These are phyloP conservation scores for Semnornis frantzii DNA, from an alignment of 2,113 vertebrate species.

Conservation along the genomic window DNA sequence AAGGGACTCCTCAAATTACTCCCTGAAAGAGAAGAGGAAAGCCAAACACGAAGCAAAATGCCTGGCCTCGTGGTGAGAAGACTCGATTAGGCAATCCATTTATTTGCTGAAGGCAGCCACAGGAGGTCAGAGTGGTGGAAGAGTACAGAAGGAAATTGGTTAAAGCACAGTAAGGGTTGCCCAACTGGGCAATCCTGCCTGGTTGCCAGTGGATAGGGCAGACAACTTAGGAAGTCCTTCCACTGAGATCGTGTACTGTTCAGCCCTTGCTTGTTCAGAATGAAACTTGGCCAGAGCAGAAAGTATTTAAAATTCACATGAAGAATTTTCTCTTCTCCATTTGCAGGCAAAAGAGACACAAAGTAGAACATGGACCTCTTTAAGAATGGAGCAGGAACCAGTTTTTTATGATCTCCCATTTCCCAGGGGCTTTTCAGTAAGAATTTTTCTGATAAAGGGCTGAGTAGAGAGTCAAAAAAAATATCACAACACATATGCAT, in stretches of 20 bases:
- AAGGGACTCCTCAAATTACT: not conserved
- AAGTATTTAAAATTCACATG: not conserved
- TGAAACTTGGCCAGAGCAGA: constrained; percentile 20
- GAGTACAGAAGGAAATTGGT: not conserved
- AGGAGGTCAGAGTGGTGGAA: not conserved
- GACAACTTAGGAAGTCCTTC: constrained; percentile 13
- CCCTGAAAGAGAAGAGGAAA: not conserved
- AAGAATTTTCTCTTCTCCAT: constrained; percentile 51
- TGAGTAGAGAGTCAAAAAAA: constrained; percentile 9
- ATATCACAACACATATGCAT: not conserved
- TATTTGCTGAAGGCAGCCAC: not conserved
- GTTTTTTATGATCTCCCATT: not conserved
- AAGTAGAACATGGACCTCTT: not conserved
- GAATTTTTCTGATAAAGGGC: not conserved
- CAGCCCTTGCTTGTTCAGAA: not conserved
- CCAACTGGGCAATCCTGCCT: not conserved
- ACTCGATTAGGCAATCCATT: not conserved
- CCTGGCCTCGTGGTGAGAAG: not conserved
- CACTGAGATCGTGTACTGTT: not conserved
- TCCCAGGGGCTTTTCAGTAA: not conserved
- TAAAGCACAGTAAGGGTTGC: constrained; percentile 1
- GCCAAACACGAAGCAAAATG: not conserved
- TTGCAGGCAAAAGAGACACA: constrained; percentile 19
- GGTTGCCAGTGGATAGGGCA: not conserved
- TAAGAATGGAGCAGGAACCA: not conserved